Evolutionary conservation across 2,797 vertebrate genomes (phyloP).

Genomic region (Calcarius lapponicus): DNA sequence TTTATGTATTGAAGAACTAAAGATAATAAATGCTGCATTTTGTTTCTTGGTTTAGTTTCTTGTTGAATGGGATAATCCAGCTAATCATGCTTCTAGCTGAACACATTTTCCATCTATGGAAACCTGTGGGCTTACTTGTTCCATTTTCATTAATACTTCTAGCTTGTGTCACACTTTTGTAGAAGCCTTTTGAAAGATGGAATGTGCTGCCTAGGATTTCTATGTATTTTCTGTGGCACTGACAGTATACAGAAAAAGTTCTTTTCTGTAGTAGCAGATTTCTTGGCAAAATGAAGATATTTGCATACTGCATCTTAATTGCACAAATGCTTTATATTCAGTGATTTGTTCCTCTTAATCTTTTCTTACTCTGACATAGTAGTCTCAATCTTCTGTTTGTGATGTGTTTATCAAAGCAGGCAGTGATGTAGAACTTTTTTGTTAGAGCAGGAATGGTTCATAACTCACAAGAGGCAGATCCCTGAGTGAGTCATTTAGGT

Average conservation of each 20-base stretch:
- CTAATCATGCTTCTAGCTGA: not conserved
- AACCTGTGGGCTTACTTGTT: not conserved
- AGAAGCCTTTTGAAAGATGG: not conserved
- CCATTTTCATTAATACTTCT: not conserved
- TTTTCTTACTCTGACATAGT: slow-evolving; percentile 6
- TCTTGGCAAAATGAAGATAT: not conserved
- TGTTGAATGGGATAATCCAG: not conserved
- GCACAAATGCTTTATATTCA: not conserved
- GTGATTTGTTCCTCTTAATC: slow-evolving; percentile 19
- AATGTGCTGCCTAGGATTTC: not conserved
- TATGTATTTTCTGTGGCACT: not conserved
- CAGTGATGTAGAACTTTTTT: slow-evolving; percentile 48
- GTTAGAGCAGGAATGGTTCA: slow-evolving; percentile 48
- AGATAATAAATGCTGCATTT: not conserved
- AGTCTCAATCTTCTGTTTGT: not conserved
- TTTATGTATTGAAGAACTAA: not conserved
- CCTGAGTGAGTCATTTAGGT: slow-evolving; percentile 72
- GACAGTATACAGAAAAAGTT: not conserved
- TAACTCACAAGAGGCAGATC: slow-evolving; percentile 67
- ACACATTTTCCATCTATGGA: not conserved
- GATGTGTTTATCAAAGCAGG: slow-evolving; percentile 16
- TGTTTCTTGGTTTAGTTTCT: not conserved
- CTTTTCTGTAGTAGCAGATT: not conserved
- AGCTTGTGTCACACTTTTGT: not conserved
- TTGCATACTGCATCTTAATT: not conserved